Conservation (phyloP, 2,797 vertebrate species). For the Sylvia borin region DNA sequence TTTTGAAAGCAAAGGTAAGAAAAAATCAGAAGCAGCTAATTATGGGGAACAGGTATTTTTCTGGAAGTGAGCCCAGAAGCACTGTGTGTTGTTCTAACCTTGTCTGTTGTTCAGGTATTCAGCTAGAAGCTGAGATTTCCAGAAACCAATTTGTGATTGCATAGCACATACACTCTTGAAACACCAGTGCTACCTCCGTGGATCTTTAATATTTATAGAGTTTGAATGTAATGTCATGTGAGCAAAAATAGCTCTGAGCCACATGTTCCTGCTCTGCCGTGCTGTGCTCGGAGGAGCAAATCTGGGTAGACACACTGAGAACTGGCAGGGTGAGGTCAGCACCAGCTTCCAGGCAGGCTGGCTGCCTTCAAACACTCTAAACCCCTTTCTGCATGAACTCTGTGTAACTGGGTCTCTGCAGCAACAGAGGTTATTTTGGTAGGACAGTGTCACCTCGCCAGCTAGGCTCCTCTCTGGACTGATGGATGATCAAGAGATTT, state of each 20-base stretch:
- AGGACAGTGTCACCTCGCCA: background rate
- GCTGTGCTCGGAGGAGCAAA: conserved; percentile 17
- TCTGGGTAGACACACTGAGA: background rate
- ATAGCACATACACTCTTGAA: conserved; percentile 40
- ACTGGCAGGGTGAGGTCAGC: conserved; percentile 46
- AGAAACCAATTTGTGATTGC: conserved; percentile 31
- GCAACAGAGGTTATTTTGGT: background rate
- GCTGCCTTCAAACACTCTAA: background rate
- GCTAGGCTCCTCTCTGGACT: background rate
- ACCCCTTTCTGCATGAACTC: conserved; percentile 1
- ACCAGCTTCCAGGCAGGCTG: conserved; percentile 38
- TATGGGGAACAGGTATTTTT: conserved; percentile 26
- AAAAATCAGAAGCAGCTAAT: background rate
- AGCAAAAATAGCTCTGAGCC: conserved; percentile 64
- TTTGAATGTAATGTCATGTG: conserved; percentile 53
- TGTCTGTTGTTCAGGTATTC: conserved; percentile 42
- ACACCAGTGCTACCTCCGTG: conserved; percentile 8
- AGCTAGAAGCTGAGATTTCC: conserved; percentile 35
- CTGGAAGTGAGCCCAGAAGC: conserved; percentile 20
- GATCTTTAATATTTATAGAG: conserved; percentile 54
- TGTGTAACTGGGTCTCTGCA: background rate
- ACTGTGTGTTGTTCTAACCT: background rate
- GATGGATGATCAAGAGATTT: background rate
- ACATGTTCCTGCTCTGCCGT: conserved; percentile 23
- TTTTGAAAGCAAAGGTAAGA: conserved; percentile 13